Evolutionary conservation across 2,113 vertebrate species (phyloP), one percentile per base, ranked within the genome.

Genomic region (Saccopteryx leptura): DNA sequence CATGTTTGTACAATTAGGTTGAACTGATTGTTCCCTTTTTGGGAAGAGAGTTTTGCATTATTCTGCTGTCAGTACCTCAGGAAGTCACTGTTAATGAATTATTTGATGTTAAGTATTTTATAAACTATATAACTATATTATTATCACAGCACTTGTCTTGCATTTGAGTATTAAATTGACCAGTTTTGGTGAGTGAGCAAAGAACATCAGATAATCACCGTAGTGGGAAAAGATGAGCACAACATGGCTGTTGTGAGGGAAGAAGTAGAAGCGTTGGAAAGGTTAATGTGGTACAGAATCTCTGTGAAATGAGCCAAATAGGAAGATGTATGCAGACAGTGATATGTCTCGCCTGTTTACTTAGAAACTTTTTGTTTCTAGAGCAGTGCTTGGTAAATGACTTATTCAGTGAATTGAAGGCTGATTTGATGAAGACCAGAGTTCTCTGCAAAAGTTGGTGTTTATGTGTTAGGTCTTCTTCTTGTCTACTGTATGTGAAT

Each of bases 381-480:
- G 39, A 33, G 79, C 1, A 63, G 5, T 23, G 28, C 68, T 12
- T 74, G 58, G 18, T 71, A 54, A 50, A 28, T 68, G 68, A 60
- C 12, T 71, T 91, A 18, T 31, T 60, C 18, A 23, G n/a, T 7
- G 52, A 69, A 61, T 17, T 50, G 10, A 68, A 80, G 63, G 48
- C 28, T 92, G 48, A 21, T 71, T 66, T 52, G 83, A 56, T 61
- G 18, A 74, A 95, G 56, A 60, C 7, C n/a, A n/a, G 3, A 13
- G 76, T 89, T 90, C 68, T 83, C 54, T 94, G 65, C 28, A 10
- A 50, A 28, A 56, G 72, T 68, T 95, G 54, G 52, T 71, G 24
- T 60, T 78, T 65, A 50, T 60, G 39, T 21, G 2, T 82, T 60
- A 82, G 54, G 24, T 65, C 58, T 94, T 79, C n/a, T 50, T 87